Evolutionary conservation across 2,113 vertebrate species (phyloP).

Genomic region (Hyperopisus bebe): DNA sequence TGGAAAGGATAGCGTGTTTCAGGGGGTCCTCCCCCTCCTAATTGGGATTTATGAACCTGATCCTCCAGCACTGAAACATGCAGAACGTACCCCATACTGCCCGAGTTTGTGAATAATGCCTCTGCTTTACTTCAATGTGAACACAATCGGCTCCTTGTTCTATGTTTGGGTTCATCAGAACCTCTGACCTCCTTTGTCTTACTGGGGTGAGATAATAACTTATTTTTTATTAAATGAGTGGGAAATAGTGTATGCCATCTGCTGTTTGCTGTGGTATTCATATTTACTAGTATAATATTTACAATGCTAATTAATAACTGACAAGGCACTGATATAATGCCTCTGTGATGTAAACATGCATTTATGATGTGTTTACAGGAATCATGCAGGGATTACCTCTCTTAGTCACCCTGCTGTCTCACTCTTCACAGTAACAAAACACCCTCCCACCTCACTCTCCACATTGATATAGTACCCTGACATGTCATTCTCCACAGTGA

Average conservation of each 20-base stretch:
- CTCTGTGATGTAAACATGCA: background rate
- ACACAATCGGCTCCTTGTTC: background rate
- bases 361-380: background rate
- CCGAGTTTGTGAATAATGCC: background rate
- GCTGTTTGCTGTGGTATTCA: background rate
- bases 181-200: background rate
- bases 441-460: background rate
- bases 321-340: background rate
- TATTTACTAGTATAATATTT: background rate
- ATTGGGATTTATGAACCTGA: background rate
- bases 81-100: background rate
- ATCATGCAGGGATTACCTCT: background rate
- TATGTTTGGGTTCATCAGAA: background rate
- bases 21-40: background rate
- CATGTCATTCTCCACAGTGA: background rate
- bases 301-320: background rate
- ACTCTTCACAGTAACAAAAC: background rate
- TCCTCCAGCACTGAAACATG: background rate
- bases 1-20: background rate
- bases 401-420: background rate
- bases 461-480: background rate
- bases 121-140: background rate
- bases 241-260: background rate
- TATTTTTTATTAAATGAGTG: background rate
- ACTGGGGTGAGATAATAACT: background rate